phyloP scores from a whole-genome alignment of 2,888 invertebrate genomes.

The Eupithecia tripunctaria region DNA sequence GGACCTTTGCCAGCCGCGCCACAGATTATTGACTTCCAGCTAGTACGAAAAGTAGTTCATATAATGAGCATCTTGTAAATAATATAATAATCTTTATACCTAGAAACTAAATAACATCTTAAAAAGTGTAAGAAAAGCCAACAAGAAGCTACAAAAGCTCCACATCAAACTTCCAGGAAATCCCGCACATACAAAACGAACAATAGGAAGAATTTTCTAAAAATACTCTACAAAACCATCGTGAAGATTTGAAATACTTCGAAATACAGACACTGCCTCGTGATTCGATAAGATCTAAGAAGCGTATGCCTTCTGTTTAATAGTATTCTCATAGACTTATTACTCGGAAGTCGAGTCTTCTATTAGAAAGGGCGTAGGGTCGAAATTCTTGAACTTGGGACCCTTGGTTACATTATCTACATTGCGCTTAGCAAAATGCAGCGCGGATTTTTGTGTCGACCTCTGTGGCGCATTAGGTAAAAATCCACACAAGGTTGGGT shows the following conservation, averaged over 20 bases:
- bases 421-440: not conserved
- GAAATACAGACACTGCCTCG: slow-evolving; percentile 41
- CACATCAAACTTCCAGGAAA: slow-evolving; percentile 16
- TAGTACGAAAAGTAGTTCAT: not conserved
- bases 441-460: not conserved
- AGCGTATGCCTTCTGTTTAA: slow-evolving; percentile 42
- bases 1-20: no score
- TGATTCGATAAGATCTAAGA: slow-evolving; percentile 45
- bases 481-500: no score
- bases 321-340: slow-evolving; percentile 36
- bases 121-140: not conserved
- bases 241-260: slow-evolving; percentile 40
- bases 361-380: slow-evolving; percentile 7
- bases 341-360: slow-evolving; percentile 17
- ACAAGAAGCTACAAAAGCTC: not conserved
- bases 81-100: not conserved
- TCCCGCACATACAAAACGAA: slow-evolving; percentile 19
- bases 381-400: not conserved
- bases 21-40: no score
- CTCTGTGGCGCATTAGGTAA: not conserved
- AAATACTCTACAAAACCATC: slow-evolving; percentile 22
- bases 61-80: not conserved
- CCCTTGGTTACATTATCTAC: not conserved
- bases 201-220: slow-evolving; percentile 30
- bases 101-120: not conserved